Conservation (phyloP, 2,113 vertebrate genomes). For the Gymnocephalus cernua region DNA sequence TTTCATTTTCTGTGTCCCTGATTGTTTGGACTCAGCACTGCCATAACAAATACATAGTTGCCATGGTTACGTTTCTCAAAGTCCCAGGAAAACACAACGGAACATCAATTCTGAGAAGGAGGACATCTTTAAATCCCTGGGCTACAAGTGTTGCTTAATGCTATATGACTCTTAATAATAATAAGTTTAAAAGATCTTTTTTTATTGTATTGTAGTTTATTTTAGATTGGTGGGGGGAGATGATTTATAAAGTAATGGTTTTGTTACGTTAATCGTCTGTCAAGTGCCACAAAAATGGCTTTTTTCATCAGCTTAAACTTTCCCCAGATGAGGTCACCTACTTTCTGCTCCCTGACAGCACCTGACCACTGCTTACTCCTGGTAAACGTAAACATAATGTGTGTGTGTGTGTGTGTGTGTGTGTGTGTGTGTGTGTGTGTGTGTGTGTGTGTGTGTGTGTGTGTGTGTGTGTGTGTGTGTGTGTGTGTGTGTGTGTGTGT, state of each 20-base stretch:
- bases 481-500: neutral
- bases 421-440: too few relatives aligned
- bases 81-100: conserved; percentile 48
- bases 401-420: conserved; percentile 1
- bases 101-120: conserved; percentile 63
- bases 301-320: conserved; percentile 8
- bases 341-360: conserved; percentile 61
- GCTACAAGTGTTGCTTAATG: conserved; percentile 50
- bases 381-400: conserved; percentile 36
- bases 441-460: neutral
- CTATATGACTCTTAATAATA: conserved; percentile 14
- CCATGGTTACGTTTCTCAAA: conserved; percentile 44
- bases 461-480: conserved; percentile 4
- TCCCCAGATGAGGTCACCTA: conserved; percentile 67
- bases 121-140: conserved; percentile 31
- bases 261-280: neutral
- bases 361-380: conserved; percentile 56
- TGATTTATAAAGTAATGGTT: neutral
- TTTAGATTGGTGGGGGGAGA: neutral
- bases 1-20: conserved; percentile 16
- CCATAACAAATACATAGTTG: conserved; percentile 73
- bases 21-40: conserved; percentile 30
- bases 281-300: neutral
- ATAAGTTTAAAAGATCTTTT: neutral
- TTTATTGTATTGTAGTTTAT: neutral